These are phyloP conservation scores for Drosophila kohkoa DNA, from an alignment of 1,140 invertebrate genomes.

Conservation along the genomic window DNA sequence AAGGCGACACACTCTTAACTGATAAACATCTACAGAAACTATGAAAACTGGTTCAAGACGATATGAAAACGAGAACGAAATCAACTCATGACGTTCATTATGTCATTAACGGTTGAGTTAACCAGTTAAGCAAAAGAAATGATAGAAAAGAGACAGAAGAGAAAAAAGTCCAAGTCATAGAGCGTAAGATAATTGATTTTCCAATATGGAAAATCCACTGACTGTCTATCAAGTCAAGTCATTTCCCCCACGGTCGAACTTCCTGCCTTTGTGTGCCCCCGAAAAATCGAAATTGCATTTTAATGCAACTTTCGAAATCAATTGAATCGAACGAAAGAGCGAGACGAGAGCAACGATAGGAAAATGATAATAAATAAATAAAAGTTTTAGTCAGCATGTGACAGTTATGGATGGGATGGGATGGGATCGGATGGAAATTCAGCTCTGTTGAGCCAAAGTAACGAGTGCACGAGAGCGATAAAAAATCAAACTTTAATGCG, in stretches of 20 bases:
- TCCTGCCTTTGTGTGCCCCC: constrained; percentile 32
- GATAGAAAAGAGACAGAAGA: neutral
- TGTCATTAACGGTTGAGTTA: constrained; percentile 11
- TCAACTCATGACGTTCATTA: constrained; percentile 3
- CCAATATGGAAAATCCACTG: constrained; percentile 28
- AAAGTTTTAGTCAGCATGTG: constrained; percentile 64
- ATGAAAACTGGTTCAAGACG: constrained; percentile 5
- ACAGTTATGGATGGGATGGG: constrained; percentile 71
- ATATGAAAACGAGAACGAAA: neutral
- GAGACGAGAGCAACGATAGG: constrained; percentile 9
- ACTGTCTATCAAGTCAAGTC: constrained; percentile 29
- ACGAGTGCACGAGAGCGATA: constrained; percentile 67
- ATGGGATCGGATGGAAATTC: neutral
- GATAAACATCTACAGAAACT: constrained; percentile 8
- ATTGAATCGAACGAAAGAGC: constrained; percentile 42
- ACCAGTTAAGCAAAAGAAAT: neutral
- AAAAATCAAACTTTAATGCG: constrained; percentile 80
- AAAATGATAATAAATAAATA: constrained; percentile 66
- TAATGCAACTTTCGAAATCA: constrained; percentile 83
- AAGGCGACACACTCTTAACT: neutral
- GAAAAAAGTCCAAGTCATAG: constrained; percentile 8
- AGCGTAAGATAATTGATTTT: constrained; percentile 19
- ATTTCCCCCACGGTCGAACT: constrained; percentile 34
- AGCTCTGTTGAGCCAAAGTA: constrained; percentile 55
- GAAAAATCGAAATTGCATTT: constrained; percentile 67